These are phyloP conservation scores for Ashinkailepas kermadecensis DNA, from an alignment of 2,888 invertebrate species.

Conservation along the genomic window DNA sequence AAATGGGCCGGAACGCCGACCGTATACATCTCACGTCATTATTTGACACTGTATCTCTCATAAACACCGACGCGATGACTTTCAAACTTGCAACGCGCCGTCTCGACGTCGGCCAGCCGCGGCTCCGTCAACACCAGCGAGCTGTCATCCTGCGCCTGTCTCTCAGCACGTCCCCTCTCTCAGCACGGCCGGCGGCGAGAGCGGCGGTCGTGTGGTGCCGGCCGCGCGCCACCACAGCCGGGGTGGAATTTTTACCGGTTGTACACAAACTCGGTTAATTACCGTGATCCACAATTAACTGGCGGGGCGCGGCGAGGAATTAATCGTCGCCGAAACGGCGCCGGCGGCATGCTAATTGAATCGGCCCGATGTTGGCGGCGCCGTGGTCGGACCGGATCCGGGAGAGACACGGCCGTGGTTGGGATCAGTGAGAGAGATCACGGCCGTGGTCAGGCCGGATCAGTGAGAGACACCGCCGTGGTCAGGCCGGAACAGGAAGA, in stretches of 20 bases:
- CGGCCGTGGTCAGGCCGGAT: too few relatives aligned
- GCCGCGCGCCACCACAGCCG: neutral
- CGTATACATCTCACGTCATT: conserved; percentile 9
- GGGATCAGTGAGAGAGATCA: too few relatives aligned
- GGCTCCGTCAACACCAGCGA: neutral
- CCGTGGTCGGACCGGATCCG: neutral
- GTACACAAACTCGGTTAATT: conserved; percentile 13
- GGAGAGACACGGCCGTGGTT: too few relatives aligned
- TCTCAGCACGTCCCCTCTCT: neutral
- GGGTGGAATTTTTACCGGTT: conserved; percentile 12
- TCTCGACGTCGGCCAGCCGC: neutral
- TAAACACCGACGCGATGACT: neutral
- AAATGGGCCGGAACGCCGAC: neutral
- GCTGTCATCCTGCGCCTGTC: neutral
- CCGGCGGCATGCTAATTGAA: neutral
- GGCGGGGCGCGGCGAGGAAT: neutral
- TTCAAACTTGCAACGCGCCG: too few relatives aligned
- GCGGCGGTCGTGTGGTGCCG: neutral
- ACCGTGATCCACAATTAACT: conserved; percentile 9
- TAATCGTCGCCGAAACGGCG: conserved; percentile 8
- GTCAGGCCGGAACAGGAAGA: too few relatives aligned
- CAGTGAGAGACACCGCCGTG: too few relatives aligned
- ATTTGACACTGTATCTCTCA: neutral
- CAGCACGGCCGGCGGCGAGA: too few relatives aligned
- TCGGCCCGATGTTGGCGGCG: neutral